Base-by-base conservation (phyloP, 2,113 vertebrate genomes). In the Leptocoma aspasia region DNA sequence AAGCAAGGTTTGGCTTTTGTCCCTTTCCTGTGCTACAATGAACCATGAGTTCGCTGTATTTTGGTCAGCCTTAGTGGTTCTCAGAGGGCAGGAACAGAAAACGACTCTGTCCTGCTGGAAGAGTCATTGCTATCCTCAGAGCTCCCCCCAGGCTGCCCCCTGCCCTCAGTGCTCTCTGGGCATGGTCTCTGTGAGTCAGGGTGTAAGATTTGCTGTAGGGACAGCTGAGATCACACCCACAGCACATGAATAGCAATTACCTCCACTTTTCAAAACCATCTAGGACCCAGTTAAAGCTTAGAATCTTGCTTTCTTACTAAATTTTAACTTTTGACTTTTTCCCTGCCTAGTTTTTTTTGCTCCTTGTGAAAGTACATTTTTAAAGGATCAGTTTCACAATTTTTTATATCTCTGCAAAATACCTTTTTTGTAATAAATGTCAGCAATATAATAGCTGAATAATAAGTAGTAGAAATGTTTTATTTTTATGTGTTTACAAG, bases 141-240 rank as follows among this genome's bases (percentile, higher is more conserved):
- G 61, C 44, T 17, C 42, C 70, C 41, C 15, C 22, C 73, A 21
- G 66, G 39, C 80, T 52, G 66, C 56, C n/a, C 53, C 35, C 21
- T 44, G 57, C 68, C 66, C 59, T 23, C 1, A 1, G 8, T 13
- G n/a, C n/a, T n/a, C n/a, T n/a, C n/a, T n/a, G 49, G 23, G 15
- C 41, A 13, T 0, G 15, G n/a, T 2, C 6, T 27, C 22, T 5
- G 1, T 10, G 60, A n/a, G 30, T 6, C 70, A 41, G n/a, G 41
- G 30, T 1, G 4, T 15, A 7, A n/a, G 42, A 16, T 31, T 31
- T 50, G 21, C 61, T n/a, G 3, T 0, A 30, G 20, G 60, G 45
- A 35, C 5, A 57, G 42, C 50, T 14, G 44, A 86, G 61, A 59
- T 50, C 44, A 26, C 71, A 59, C 1, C 26, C 71, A 76, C 17